Evolutionary conservation across 2,888 invertebrate genomes (phyloP).

Genomic region (Caenorhabditis becei): DNA sequence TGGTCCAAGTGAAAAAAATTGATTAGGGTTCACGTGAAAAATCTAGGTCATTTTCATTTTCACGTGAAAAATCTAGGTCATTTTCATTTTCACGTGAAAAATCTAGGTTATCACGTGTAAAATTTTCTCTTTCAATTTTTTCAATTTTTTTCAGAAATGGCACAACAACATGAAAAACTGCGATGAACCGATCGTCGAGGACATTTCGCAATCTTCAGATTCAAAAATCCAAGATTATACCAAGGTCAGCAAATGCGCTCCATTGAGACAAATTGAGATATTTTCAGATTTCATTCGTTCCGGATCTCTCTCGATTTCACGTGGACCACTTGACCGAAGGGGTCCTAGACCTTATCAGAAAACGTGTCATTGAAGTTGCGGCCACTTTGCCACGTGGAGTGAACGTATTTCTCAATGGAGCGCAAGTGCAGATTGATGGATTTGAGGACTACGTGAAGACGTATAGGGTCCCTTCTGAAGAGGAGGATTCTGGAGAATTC

Average conservation of each 20-base stretch:
- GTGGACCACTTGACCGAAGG: conserved; percentile 88
- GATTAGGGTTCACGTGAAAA: too few species aligned
- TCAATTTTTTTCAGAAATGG: conserved; percentile 57
- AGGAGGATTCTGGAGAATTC: conserved; percentile 73
- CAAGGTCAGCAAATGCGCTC: conserved; percentile 1
- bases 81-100: too few species aligned
- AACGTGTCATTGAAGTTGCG: conserved; percentile 95
- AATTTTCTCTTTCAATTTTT: too few species aligned
- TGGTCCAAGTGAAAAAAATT: too few species aligned
- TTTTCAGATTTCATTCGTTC: conserved; percentile 95
- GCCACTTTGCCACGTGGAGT: conserved; percentile 90
- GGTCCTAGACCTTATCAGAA: conserved; percentile 86
- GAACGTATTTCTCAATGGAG: conserved; percentile 91
- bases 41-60: too few species aligned
- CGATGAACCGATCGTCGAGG: conserved; percentile 38
- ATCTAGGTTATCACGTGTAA: too few species aligned
- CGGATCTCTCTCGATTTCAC: conserved; percentile 94
- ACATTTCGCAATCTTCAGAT: not conserved
- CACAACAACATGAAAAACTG: conserved; percentile 56
- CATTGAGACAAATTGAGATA: not conserved
- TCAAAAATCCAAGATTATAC: conserved; percentile 53
- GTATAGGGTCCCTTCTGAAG: conserved; percentile 89
- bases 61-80: too few species aligned
- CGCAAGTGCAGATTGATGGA: conserved; percentile 85
- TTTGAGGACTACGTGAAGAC: conserved; percentile 96